Evolutionary conservation across 23 tunicate species (phyloP), one percentile per base, ranked within the genome.

Genomic region (Styela plicata): DNA sequence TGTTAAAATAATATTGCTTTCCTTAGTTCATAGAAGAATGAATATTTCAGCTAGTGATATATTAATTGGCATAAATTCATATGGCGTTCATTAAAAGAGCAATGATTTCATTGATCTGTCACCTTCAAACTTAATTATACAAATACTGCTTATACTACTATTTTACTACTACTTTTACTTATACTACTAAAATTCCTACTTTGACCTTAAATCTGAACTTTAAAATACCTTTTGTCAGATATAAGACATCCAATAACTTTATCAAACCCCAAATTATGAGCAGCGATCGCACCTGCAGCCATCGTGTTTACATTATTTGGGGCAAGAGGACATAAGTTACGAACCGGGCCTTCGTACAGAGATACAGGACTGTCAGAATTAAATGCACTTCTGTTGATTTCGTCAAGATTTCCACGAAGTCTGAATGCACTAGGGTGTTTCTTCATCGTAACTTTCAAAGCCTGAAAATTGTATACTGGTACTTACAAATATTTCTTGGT

Each of bases 301-400:
- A 94, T 94, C 52, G 98, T 94, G 79, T 94, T 94, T 22, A 94
- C 98, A 37, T 94, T 94, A 36, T 85, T 86, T 10, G 98, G 98
- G 13, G 98, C 98, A 10, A 94, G 78, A 2, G 90, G 85, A 66
- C 98, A 94, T 3, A 94, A 79, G 3, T 88, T 85, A 7, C 94
- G 25, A 1, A 94, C 98, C 0, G 98, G 87, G 16, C 82, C 82
- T 78, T 67, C 2, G 24, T 67, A 67, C 17, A 67, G 71, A 67
- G 71, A 18, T 19, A 67, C 2, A 67, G 71, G 31, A 44, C 13
- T 7, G 13, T 44, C 13, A 44, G 10, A 5, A 5, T 44, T 7
- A 27, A 67, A 25, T 16, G 30, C 71, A 1, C n/a, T 67, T 1
- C n/a, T 18, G 22, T 67, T 67, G 0, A 67, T 67, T 67, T 67